Evolutionary conservation across 1,140 invertebrate genomes (phyloP).

Genomic region (Coenobita brevimanus): DNA sequence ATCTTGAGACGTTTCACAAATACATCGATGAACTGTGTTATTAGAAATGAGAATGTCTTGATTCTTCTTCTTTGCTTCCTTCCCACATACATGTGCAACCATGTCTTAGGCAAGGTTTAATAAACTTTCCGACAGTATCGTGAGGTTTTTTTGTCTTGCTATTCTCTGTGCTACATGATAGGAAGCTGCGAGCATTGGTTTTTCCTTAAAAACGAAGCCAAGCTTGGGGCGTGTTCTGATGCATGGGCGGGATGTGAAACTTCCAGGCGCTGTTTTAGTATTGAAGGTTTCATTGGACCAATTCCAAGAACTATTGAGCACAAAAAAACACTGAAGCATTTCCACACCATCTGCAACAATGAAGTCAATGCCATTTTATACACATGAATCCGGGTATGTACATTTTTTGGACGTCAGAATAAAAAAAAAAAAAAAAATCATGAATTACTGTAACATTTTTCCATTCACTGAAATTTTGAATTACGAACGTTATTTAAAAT

Average conservation of each 20-base stretch:
- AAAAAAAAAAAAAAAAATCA: slow-evolving; percentile 23
- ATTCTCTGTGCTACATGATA: slow-evolving; percentile 7
- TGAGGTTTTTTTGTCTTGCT: slow-evolving; percentile 41
- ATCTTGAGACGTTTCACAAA: slow-evolving; percentile 36
- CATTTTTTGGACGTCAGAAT: slow-evolving; percentile 22
- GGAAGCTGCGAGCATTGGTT: slow-evolving; percentile 29
- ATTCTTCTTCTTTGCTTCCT: slow-evolving; percentile 17
- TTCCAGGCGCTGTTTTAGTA: slow-evolving; percentile 41
- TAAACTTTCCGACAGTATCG: slow-evolving; percentile 17
- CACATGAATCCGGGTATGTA: slow-evolving; percentile 16
- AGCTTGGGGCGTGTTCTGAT: slow-evolving; percentile 38
- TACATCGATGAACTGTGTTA: slow-evolving; percentile 4
- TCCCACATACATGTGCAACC: slow-evolving; percentile 30
- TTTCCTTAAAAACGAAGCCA: slow-evolving; percentile 23
- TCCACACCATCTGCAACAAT: slow-evolving; percentile 39
- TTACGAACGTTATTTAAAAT: too few relatives aligned
- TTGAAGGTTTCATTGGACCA: slow-evolving; percentile 34
- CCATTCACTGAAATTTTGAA: slow-evolving; percentile 24
- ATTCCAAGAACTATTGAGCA: slow-evolving; percentile 37
- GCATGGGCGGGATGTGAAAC: slow-evolving; percentile 33
- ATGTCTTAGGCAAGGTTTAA: slow-evolving; percentile 40
- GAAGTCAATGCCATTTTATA: slow-evolving; percentile 27
- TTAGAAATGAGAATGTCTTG: slow-evolving; percentile 2
- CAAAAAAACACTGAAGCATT: slow-evolving; percentile 20
- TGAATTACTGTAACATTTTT: not conserved